These are phyloP conservation scores for Campoplex capitator DNA, from an alignment of 2,888 invertebrate genomes.

Conservation along the genomic window DNA sequence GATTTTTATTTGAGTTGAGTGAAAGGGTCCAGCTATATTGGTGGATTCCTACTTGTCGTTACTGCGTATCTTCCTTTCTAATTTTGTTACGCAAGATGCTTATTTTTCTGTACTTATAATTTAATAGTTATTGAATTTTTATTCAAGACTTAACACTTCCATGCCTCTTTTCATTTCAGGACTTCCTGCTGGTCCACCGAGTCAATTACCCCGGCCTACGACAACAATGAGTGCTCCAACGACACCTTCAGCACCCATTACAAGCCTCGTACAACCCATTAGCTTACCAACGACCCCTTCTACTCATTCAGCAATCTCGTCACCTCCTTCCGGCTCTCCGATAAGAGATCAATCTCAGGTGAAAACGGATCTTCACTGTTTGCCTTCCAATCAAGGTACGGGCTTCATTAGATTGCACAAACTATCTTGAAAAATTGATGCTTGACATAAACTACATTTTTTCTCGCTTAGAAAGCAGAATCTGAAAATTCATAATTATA, in stretches of 20 bases:
- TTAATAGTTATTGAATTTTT: neutral
- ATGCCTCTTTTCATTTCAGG: conserved; percentile 69
- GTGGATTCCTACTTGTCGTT: too few relatives aligned
- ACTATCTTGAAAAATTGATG: neutral
- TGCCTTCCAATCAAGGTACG: conserved; percentile 77
- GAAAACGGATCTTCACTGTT: conserved; percentile 71
- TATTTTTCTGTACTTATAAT: too few relatives aligned
- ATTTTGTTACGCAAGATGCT: too few relatives aligned
- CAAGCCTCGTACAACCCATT: conserved; percentile 72
- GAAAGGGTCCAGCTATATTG: too few relatives aligned
- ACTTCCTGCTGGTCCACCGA: conserved; percentile 78
- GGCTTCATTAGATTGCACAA: neutral
- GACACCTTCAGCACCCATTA: conserved; percentile 78
- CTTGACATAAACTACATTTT: neutral
- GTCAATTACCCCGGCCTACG: conserved; percentile 79
- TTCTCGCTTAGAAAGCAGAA: neutral
- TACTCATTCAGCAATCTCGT: conserved; percentile 67
- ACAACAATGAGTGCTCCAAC: conserved; percentile 82
- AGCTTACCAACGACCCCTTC: conserved; percentile 81
- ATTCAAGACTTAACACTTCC: neutral
- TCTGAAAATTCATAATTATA: neutral
- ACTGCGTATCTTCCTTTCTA: too few relatives aligned
- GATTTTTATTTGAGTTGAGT: too few relatives aligned
- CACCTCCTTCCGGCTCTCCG: conserved; percentile 70
- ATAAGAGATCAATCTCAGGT: conserved; percentile 64